Evolutionary conservation across 2,113 vertebrate genomes (phyloP).

Genomic region (Furnarius figulus): DNA sequence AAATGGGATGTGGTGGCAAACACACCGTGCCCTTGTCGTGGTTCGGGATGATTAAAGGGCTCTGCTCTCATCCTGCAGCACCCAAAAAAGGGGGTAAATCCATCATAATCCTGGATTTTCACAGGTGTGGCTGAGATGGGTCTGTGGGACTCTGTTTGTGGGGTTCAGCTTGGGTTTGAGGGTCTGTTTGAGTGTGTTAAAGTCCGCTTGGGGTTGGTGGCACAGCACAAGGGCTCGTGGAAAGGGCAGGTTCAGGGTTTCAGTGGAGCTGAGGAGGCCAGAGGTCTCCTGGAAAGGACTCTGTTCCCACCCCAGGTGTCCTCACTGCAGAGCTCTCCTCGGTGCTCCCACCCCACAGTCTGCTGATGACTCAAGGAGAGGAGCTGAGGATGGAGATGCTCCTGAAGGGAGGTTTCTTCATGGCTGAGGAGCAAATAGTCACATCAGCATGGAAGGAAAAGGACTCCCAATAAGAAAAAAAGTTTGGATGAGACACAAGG

Average conservation of each 20-base stretch:
- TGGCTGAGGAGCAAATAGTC: not conserved
- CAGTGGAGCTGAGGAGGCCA: not conserved
- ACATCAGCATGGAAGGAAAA: not conserved
- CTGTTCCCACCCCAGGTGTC: not conserved
- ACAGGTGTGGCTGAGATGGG: not conserved
- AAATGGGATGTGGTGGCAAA: not conserved
- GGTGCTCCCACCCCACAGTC: not conserved
- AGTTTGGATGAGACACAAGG: not conserved
- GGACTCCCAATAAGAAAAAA: not conserved
- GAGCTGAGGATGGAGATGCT: not conserved
- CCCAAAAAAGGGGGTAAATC: not conserved
- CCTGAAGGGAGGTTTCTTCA: not conserved
- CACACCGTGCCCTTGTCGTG: not conserved
- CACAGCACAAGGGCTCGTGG: not conserved
- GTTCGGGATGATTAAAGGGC: not conserved
- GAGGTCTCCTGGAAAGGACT: not conserved
- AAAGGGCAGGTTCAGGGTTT: not conserved
- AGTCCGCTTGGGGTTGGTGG: fast-evolving
- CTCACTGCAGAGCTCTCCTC: not conserved
- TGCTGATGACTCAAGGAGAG: not conserved
- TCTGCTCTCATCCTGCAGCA: not conserved
- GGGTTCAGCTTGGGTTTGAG: not conserved
- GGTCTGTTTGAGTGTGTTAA: not conserved
- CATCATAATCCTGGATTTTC: not conserved
- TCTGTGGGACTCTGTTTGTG: not conserved